Conservation (phyloP, 2,888 invertebrate genomes). For the Eupelmus urozonus region DNA sequence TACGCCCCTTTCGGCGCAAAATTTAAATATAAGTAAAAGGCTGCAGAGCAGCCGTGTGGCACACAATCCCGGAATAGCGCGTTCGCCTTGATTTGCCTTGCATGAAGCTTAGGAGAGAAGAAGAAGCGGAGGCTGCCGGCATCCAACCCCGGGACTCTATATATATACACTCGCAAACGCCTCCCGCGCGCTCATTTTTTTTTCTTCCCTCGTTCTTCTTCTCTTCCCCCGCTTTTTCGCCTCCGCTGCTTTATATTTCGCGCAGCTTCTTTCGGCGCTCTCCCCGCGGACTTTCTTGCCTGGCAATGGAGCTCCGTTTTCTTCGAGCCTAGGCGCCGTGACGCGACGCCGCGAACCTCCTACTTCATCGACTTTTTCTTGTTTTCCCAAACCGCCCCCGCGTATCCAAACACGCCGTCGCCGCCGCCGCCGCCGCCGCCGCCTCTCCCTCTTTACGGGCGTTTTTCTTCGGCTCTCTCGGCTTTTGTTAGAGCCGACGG, state of each 20-base stretch:
- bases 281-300: neutral
- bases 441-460: slow-evolving; percentile 4
- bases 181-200: slow-evolving; percentile 1
- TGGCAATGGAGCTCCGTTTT: slow-evolving; percentile 53
- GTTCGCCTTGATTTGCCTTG: slow-evolving; percentile 76
- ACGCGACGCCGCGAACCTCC: slow-evolving; percentile 60
- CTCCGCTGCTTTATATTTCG: slow-evolving; percentile 17
- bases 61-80: slow-evolving; percentile 71
- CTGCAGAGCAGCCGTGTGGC: slow-evolving; percentile 64
- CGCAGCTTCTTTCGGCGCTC: slow-evolving; percentile 6
- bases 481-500: slow-evolving; percentile 38
- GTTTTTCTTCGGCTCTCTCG: slow-evolving; percentile 38
- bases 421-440: slow-evolving; percentile 30
- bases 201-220: slow-evolving; percentile 1
- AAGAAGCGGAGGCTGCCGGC: slow-evolving; percentile 25
- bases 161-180: neutral
- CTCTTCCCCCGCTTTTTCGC: slow-evolving; percentile 16
- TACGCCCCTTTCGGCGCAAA: slow-evolving; percentile 68
- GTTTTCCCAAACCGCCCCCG: slow-evolving; percentile 55
- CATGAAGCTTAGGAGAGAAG: slow-evolving; percentile 72
- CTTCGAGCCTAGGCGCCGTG: slow-evolving; percentile 65
- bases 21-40: slow-evolving; percentile 77
- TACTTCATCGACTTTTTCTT: slow-evolving; percentile 63
- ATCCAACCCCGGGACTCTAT: slow-evolving; percentile 21
- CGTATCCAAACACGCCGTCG: slow-evolving; percentile 18